These are phyloP conservation scores for Climacteris rufus DNA, from an alignment of 2,113 vertebrate species.

Conservation along the genomic window DNA sequence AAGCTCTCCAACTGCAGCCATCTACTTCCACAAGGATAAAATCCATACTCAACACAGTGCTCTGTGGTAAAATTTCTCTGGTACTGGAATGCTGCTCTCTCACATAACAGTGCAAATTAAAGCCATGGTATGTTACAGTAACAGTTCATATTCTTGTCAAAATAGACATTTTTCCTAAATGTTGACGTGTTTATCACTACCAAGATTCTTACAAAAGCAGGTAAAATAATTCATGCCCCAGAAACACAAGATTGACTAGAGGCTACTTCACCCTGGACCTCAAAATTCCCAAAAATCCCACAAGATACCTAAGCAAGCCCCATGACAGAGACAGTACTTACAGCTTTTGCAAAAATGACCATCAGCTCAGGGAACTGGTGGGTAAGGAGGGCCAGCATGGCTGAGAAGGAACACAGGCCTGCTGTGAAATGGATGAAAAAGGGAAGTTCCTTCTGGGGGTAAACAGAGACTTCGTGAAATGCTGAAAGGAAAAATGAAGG, in stretches of 20 bases:
- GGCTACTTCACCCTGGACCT: neutral
- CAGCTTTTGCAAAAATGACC: constrained; percentile 95
- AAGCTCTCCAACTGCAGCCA: neutral
- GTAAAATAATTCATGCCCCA: neutral
- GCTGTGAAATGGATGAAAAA: constrained; percentile 99
- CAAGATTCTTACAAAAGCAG: neutral
- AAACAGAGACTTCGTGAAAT: constrained; percentile 97
- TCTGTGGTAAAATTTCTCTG: neutral
- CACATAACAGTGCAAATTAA: neutral
- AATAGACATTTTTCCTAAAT: neutral
- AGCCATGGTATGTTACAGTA: neutral
- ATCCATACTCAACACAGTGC: neutral
- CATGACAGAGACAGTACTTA: constrained; percentile 69
- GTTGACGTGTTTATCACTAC: neutral
- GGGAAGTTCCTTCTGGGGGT: constrained; percentile 97
- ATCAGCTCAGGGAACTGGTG: constrained; percentile 98
- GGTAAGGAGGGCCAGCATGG: constrained; percentile 96
- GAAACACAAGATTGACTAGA: neutral
- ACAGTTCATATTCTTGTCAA: neutral
- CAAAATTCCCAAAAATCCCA: neutral
- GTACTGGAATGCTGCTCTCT: neutral
- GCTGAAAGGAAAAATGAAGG: constrained; percentile 71
- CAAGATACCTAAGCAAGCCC: constrained; percentile 10
- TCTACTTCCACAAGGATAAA: neutral
- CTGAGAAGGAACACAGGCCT: constrained; percentile 95